These are phyloP conservation scores for Squalus acanthias DNA, from an alignment of 2,797 vertebrate genomes.

Conservation along the genomic window DNA sequence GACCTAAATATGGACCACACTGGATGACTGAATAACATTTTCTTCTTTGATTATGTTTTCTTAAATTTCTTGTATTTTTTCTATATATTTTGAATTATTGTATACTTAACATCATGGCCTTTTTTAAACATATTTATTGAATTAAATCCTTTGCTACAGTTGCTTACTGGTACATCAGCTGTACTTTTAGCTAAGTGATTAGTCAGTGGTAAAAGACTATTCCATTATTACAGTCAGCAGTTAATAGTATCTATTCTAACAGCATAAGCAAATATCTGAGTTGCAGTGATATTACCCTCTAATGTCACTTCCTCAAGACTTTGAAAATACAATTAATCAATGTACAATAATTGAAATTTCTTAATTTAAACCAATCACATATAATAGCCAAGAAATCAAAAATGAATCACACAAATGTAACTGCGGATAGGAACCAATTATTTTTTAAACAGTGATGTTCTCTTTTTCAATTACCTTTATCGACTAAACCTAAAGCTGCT, in stretches of 20 bases:
- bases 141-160: not conserved
- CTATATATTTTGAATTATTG: not conserved
- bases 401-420: not conserved
- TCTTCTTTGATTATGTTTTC: not conserved
- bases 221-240: not conserved
- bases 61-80: not conserved
- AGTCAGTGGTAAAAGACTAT: not conserved
- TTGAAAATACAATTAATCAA: slow-evolving; percentile 21
- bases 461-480: slow-evolving; percentile 26
- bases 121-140: not conserved
- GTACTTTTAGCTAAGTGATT: not conserved
- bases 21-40: not conserved
- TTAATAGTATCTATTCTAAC: slow-evolving; percentile 6
- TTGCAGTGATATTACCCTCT: not conserved
- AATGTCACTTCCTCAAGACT: not conserved
- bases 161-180: not conserved
- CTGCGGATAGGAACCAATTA: not conserved
- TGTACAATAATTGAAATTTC: slow-evolving; percentile 13
- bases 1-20: not conserved
- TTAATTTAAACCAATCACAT: not conserved
- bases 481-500: slow-evolving; percentile 7
- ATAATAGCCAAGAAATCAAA: not conserved
- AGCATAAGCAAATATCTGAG: slow-evolving; percentile 1
- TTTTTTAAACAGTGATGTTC: not conserved
- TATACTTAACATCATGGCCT: not conserved